A percentile compares a stretch with the other conserved stretches of the same genome.
Conservation (phyloP, 2,888 invertebrate species). For the Teleiodes luculella region DNA sequence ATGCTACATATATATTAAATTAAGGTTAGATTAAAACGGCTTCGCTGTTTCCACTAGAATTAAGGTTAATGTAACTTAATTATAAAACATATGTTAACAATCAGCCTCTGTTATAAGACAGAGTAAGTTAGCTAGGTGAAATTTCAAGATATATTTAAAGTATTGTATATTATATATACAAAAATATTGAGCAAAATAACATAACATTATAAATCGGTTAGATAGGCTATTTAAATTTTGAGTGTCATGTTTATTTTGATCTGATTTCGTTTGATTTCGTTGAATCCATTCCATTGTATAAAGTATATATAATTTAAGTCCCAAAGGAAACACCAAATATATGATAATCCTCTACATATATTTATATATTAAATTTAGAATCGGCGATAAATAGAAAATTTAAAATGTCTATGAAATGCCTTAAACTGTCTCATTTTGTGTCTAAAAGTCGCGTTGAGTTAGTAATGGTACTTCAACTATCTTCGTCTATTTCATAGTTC, state of each 20-base stretch:
- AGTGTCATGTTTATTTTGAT: constrained; percentile 28
- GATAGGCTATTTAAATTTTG: constrained; percentile 64
- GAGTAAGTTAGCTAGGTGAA: constrained; percentile 59
- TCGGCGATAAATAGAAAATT: constrained; percentile 36
- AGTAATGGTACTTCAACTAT: constrained; percentile 33
- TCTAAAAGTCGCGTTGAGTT: constrained; percentile 39
- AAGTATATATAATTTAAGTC: constrained; percentile 59
- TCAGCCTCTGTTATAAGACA: constrained; percentile 45
- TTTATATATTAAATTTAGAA: constrained; percentile 32
- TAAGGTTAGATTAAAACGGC: constrained; percentile 32
- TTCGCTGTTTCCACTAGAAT: constrained; percentile 44
- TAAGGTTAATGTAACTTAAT: constrained; percentile 25
- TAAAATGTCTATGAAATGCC: constrained; percentile 35
- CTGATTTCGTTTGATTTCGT: constrained; percentile 26
- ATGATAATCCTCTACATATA: constrained; percentile 44
- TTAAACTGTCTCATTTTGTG: constrained; percentile 31
- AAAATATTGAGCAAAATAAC: constrained; percentile 47
- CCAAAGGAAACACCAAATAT: constrained; percentile 61
- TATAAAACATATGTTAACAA: constrained; percentile 16
- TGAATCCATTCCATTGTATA: constrained; percentile 43
- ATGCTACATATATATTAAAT: constrained; percentile 33
- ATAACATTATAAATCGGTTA: constrained; percentile 46
- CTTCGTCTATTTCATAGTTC: not conserved
- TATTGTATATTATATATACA: constrained; percentile 54
- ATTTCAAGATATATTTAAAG: constrained; percentile 59